Evolutionary conservation across 2,797 vertebrate genomes (phyloP), one percentile per base, ranked within the genome.

Genomic region (Epinephelus coioides): DNA sequence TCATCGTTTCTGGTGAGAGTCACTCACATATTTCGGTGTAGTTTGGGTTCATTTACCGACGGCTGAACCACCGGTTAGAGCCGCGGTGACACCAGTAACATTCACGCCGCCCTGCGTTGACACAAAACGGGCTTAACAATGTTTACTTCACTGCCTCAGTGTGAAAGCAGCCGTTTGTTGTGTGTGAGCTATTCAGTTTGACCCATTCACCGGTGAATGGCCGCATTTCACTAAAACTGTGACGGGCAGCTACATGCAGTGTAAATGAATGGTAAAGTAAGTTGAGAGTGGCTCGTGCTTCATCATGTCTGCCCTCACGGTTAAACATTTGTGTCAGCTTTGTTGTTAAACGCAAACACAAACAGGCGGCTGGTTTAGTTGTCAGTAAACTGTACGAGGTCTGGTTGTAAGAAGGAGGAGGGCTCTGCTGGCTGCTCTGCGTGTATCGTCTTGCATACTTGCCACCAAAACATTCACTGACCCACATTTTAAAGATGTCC

Each of bases 1-100:
- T 55, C 88, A 76, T 85, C 93, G 93, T 87, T 94, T 95, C 94
- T 95, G 94, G 95, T 95, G 85, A 93, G 94, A 64, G 14, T 46
- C 69, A 8, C 4, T 7, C 3, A 15, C 1, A 12, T 76, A 13
- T 76, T 53, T 44, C 49, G 27, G 18, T 21, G 53, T 74, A 25
- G 51, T 79, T 82, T 53, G 1, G 55, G 57, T 47, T 23, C 25
- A 76, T 62, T 66, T 15, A 23, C 2, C 50, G 27, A 59, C 9
- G 4, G 25, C n/a, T 15, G 38, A 49, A 50, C 14, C 57, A 3
- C 66, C 23, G 30, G 46, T 63, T 51, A 5, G 15, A 70, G 60
- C 38, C 17, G 6, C 56, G 23, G 34, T 9, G 46, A 30, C 23
- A 5, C 23, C 0, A 30, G 53, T 69, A 44, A 62, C 83, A n/a